Conservation (phyloP, 2,797 vertebrate genomes). For the Sebastes minor region DNA sequence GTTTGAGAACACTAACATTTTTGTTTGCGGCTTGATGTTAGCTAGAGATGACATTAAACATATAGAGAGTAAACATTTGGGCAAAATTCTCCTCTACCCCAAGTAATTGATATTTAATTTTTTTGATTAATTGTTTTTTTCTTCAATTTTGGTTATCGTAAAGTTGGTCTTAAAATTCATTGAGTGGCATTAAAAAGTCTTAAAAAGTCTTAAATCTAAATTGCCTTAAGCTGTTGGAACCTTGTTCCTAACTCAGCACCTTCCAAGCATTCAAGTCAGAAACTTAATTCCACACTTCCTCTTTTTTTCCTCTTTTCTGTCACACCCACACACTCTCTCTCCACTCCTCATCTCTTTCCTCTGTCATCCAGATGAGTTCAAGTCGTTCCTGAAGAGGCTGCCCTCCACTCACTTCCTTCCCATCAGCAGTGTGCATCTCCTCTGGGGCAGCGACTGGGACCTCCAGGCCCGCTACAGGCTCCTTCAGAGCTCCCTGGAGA, state of each 20-base stretch:
- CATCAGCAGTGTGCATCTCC: conserved; percentile 96
- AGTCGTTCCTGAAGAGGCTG: conserved; percentile 97
- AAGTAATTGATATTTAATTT: no score
- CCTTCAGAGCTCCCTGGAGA: conserved; percentile 94
- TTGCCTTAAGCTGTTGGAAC: background rate
- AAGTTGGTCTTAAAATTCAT: no score
- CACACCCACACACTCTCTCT: background rate
- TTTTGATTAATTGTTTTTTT: no score
- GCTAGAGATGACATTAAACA: no score
- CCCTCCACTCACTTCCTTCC: conserved; percentile 98
- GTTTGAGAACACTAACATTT: background rate
- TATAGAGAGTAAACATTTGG: no score
- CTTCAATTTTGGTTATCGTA: no score
- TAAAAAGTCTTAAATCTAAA: background rate
- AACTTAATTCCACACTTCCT: background rate
- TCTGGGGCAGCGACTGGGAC: conserved; percentile 99
- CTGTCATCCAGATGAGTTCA: conserved; percentile 91
- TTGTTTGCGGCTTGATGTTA: no score
- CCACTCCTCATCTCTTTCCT: background rate
- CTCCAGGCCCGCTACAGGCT: conserved; percentile 97
- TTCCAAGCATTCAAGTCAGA: background rate
- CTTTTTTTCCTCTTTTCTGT: background rate
- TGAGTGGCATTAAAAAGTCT: no score
- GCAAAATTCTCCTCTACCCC: no score
- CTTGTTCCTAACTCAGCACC: no score